Evolutionary conservation across 2,113 vertebrate genomes (phyloP), one percentile per base, ranked within the genome.

Genomic region (Paracanthobrama guichenoti): DNA sequence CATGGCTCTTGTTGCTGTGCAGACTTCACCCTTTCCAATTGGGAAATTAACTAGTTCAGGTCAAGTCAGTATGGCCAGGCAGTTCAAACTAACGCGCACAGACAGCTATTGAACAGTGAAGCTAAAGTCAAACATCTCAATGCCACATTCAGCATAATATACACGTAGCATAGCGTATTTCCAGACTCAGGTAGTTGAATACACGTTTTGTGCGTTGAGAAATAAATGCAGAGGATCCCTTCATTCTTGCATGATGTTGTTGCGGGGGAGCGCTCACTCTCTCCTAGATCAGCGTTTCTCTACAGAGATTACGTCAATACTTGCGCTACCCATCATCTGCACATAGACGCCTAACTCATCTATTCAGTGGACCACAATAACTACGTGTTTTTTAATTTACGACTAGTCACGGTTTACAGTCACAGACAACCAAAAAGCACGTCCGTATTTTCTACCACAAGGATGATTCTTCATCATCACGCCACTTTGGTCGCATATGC

Each of bases 1-100:
- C 90, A 91, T 93, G 93, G 93, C 91, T 92, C 92, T 94, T 95
- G 94, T 95, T 95, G 94, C 94, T 92, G 94, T 94, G 94, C 94
- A 95, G 94, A 95, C 93, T 95, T 94, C 86, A 86, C 91, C 89
- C 78, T 91, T 92, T 92, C 91, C 91, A 92, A 92, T 50, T 84
- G 88, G 46, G 53, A 59, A 73, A 69, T 71, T 94, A 94, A 95
- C 94, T 69, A 12, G 88, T 93, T 93, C 87, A 55, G 78, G 16
- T 67, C 72, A 55, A 64, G 62, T 14, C 42, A 80, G 20, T 4
- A 44, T 44, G 6, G 42, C 18, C 24, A n/a, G 66, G 50, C 24
- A 53, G 18, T 66, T 79, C n/a, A 78, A 46, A 22, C 28, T 22
- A 39, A 28, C n/a, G 8, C 75, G 6, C 2, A 48, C 31, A n/a